Conservation (phyloP, 2,797 vertebrate genomes). For the Pseudocheirus occidentalis region DNA sequence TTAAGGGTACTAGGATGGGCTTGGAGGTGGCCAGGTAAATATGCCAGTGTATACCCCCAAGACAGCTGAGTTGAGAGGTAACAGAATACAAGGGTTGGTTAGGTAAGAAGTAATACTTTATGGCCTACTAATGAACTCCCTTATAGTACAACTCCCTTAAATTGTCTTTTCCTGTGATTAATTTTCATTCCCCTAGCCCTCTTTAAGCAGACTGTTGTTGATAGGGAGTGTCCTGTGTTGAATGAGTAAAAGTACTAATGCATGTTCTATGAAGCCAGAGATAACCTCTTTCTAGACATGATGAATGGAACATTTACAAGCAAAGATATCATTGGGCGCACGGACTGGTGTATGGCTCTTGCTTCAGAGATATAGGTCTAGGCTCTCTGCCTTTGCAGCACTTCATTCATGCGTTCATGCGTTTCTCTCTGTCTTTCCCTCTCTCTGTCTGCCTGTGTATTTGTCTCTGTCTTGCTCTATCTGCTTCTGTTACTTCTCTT, state of each 20-base stretch:
- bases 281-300: constrained; percentile 90
- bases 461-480: neutral
- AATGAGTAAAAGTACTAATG: constrained; percentile 93
- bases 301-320: constrained; percentile 85
- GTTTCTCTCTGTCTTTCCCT: neutral
- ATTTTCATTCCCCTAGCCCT: constrained; percentile 81
- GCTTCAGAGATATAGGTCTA: constrained; percentile 57
- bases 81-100: constrained; percentile 72
- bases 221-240: constrained; percentile 92
- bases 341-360: constrained; percentile 56
- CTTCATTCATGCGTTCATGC: neutral
- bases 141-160: constrained; percentile 86
- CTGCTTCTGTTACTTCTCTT: neutral
- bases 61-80: constrained; percentile 67
- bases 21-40: constrained; percentile 8
- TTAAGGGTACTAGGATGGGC: no score
- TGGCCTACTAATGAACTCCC: constrained; percentile 91
- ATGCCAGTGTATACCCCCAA: neutral
- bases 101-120: constrained; percentile 83
- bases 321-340: constrained; percentile 72
- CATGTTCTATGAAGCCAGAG: constrained; percentile 86
- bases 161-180: constrained; percentile 91
- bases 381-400: constrained; percentile 3
- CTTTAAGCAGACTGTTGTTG: constrained; percentile 89
- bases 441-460: neutral